Evolutionary conservation across 1,140 invertebrate species (phyloP).

Genomic region (Eurytemora carolleeae): DNA sequence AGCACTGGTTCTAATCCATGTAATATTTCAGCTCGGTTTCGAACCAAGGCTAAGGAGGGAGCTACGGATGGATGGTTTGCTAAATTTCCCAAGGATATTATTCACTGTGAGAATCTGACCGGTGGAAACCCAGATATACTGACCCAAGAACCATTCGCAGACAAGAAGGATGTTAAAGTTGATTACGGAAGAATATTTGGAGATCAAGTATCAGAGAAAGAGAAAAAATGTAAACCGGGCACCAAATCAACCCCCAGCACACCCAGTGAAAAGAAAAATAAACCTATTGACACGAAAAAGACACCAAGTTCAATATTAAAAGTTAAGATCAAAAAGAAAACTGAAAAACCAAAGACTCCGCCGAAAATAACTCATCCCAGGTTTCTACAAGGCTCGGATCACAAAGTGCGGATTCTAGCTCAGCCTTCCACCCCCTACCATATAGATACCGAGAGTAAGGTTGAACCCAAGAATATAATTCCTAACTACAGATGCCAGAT

Average conservation of each 20-base stretch:
- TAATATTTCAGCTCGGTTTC: constrained; percentile 11
- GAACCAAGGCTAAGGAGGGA: constrained; percentile 9
- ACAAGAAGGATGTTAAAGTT: constrained; percentile 8
- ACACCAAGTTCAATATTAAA: background rate
- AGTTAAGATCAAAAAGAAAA: background rate
- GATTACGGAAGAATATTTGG: constrained; percentile 8
- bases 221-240: background rate
- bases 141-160: constrained; percentile 4
- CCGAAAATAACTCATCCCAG: constrained; percentile 5
- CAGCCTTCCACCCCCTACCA: constrained; percentile 9
- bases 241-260: background rate
- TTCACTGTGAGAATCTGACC: constrained; percentile 3
- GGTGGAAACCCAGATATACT: constrained; percentile 7
- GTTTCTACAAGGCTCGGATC: constrained; percentile 6
- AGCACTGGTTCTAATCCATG: too few relatives aligned
- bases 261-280: background rate
- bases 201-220: background rate
- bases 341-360: background rate
- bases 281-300: background rate
- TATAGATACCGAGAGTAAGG: constrained; percentile 2
- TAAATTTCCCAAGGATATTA: constrained; percentile 14
- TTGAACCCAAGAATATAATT: background rate
- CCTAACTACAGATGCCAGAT: constrained; percentile 12
- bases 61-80: constrained; percentile 9
- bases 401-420: constrained; percentile 8